phyloP scores from a whole-genome alignment of 2,797 vertebrate genomes.

The Urosaurus nigricauda region DNA sequence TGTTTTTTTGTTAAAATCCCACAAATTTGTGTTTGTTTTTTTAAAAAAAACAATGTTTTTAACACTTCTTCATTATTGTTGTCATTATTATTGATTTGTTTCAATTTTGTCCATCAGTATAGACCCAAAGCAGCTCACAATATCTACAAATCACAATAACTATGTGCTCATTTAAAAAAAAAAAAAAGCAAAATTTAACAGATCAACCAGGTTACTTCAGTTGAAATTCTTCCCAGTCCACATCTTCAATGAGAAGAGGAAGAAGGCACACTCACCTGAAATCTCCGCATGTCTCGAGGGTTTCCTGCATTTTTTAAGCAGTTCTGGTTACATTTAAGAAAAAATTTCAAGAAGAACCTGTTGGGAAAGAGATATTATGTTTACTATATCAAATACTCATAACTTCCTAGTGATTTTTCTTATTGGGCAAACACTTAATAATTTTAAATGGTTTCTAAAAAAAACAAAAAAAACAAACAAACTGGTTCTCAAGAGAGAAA shows the following conservation, averaged over 20 bases:
- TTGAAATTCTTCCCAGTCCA: slow-evolving; percentile 37
- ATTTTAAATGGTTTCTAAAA: slow-evolving; percentile 9
- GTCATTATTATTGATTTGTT: not conserved
- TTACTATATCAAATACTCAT: slow-evolving; percentile 61
- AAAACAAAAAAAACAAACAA: too few species aligned
- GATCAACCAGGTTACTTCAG: slow-evolving; percentile 63
- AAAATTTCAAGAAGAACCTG: slow-evolving; percentile 99
- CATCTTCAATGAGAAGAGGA: slow-evolving; percentile 49
- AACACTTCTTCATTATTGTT: not conserved
- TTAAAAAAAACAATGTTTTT: not conserved
- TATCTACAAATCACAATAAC: not conserved
- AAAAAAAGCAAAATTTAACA: slow-evolving; percentile 42
- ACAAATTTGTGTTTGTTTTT: not conserved
- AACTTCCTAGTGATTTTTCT: accelerated
- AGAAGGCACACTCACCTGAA: slow-evolving; percentile 88
- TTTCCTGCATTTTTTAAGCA: slow-evolving; percentile 99
- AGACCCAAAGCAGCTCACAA: not conserved
- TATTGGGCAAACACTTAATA: slow-evolving; percentile 32
- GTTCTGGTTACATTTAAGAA: slow-evolving; percentile 99
- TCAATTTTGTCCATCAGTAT: not conserved
- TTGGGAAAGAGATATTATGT: slow-evolving; percentile 56
- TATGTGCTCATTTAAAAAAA: not conserved
- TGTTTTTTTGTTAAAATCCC: not conserved
- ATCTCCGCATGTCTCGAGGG: slow-evolving; percentile 97
- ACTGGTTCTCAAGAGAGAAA: not conserved